Evolutionary conservation across 2,888 invertebrate species (phyloP).

Genomic region (Ophioninae sp.): DNA sequence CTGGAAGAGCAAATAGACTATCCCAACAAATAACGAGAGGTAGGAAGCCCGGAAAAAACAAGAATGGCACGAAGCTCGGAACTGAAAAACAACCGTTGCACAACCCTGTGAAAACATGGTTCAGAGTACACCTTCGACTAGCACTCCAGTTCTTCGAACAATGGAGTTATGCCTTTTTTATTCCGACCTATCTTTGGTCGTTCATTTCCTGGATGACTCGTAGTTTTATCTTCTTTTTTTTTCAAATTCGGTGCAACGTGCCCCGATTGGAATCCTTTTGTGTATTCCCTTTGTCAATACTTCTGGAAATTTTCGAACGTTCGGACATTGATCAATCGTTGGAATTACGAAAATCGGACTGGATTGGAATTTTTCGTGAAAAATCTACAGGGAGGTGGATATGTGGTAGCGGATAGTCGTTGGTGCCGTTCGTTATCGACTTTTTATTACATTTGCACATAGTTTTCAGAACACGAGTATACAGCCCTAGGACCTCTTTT

Average conservation of each 20-base stretch:
- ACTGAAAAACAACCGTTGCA: not conserved
- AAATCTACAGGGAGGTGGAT: not conserved
- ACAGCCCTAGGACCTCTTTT: conserved; percentile 15
- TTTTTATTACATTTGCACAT: conserved; percentile 58
- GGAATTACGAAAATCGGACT: conserved; percentile 4
- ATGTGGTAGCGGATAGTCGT: not conserved
- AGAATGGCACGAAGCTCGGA: not conserved
- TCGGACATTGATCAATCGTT: not conserved
- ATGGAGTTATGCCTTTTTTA: conserved; percentile 26
- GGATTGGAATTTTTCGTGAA: not conserved
- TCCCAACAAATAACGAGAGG: not conserved
- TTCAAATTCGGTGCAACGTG: not conserved
- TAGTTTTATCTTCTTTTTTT: not conserved
- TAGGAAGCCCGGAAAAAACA: not conserved
- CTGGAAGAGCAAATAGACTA: not conserved
- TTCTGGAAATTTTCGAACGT: conserved; percentile 4
- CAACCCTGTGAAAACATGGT: not conserved
- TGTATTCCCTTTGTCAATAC: conserved; percentile 20
- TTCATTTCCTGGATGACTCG: not conserved
- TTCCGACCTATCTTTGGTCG: conserved; percentile 16
- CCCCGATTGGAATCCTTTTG: not conserved
- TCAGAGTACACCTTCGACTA: conserved; percentile 11
- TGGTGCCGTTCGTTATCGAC: conserved; percentile 34
- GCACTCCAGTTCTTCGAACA: conserved; percentile 20
- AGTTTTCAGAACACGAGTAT: conserved; percentile 33